Base-by-base conservation (phyloP, 1,140 invertebrate species). In the Fopius arisanus region DNA sequence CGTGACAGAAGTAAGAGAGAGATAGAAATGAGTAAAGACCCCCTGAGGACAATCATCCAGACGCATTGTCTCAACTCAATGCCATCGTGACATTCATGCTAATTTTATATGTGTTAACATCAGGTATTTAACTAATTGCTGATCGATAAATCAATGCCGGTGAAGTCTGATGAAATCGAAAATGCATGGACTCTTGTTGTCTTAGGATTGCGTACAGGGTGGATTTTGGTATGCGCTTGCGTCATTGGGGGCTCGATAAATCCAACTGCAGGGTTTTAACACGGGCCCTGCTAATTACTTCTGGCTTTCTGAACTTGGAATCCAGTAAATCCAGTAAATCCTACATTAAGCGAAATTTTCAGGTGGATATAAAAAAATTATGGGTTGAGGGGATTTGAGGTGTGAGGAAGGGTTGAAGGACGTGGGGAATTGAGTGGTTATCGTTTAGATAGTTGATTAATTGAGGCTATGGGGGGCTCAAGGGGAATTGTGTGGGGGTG, bases 71-170 rank as follows among this genome's bases (percentile, higher is more conserved):
- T 66, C 63, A 66, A 10, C 9, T 68, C 21, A 19, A 41, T 28
- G 16, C 14, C 10, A n/a, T 6, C 33, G 37, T 2, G 37, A 48
- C 21, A 16, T 41, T 67, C n/a, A 31, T 37, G 19, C 4, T 59
- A 28, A 59, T 26, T 59, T 26, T 19, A 12, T 0, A 59, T 59
- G 0, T 19, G 43, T 5, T 59, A 59, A 59, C 26, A 7, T 59
- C 23, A n/a, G 23, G 54, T 59, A 26, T 59, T 59, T 59, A 68
- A 4, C 66, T 68, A 48, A 68, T 68, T 68, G 40, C 33, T 68
- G 66, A 43, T 68, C 66, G 23, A 43, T 68, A 67, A 33, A 67
- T 14, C 43, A 48, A 59, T 59, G 54, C 16, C n/a, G n/a, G n/a
- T n/a, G n/a, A n/a, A n/a, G n/a, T n/a, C 12, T 21, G 14, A 68